Base-by-base conservation (phyloP, 2,113 vertebrate species). In the Platysternon megacephalum region DNA sequence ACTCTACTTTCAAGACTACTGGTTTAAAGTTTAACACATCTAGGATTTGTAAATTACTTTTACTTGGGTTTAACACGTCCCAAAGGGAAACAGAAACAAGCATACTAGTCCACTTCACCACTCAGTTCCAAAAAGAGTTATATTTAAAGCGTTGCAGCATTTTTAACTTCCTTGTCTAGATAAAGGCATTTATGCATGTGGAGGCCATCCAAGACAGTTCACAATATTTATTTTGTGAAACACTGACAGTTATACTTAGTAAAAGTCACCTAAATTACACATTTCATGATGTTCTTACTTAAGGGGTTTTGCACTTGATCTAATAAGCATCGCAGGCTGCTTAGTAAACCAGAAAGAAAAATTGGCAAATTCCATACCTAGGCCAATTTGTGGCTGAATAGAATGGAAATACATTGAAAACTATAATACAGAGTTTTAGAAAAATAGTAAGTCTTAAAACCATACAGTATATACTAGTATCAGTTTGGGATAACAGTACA, bases 11-110 rank as follows among this genome's bases (percentile, higher is more conserved):
- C 42, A 79, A 85, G 74, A 3, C 79, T 91, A 81, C 68, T 74
- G 72, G 82, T 93, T 83, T 68, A 94, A 95, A 65, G 82, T 93
- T 83, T 68, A 94, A 95, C 35, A 49, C 42, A 91, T 44, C 29
- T n/a, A 13, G 4, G 44, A 11, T 91, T 95, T 89, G 87, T 94
- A 95, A 93, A 94, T 93, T 94, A 87, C 8, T 39, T 39, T 84
- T 91, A 95, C 85, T 95, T n/a, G 42, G 79, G 22, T 82, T 84
- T 61, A 87, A 85, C 21, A 68, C 65, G 3, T 89, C 68, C 76
- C 89, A 95, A 22, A 85, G 79, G 72, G 12, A 88, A 89, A 84
- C 12, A 95, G 88, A n/a, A 3, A 35, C 74, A 92, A 58, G 83
- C 83, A 32, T 19, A 79, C 87, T 82, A 93, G 95, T 29, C 12